Conservation (phyloP, 1,140 invertebrate species). For the Zaprionus nigranus region DNA sequence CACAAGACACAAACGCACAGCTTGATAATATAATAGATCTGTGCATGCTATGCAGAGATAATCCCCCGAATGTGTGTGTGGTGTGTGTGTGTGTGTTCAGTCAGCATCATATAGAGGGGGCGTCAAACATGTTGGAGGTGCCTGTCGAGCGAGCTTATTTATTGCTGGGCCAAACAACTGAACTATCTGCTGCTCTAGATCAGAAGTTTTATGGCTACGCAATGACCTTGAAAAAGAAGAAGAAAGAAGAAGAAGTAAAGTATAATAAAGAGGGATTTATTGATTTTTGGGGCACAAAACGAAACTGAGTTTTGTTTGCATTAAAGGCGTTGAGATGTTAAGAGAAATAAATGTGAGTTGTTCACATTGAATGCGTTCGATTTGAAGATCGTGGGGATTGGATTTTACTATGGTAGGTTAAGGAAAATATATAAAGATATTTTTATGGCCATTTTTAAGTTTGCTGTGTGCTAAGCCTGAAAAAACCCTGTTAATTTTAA, state of each 20-base stretch:
- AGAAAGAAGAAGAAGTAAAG: not conserved
- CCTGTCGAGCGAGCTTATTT: constrained; percentile 10
- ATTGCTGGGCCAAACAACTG: constrained; percentile 13
- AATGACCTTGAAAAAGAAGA: not conserved
- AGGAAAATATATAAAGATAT: too few relatives aligned
- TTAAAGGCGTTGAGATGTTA: not conserved
- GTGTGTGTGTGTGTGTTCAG: not conserved
- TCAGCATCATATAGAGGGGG: constrained; percentile 26
- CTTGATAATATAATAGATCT: constrained; percentile 52
- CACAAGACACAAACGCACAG: constrained; percentile 51
- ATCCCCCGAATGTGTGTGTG: not conserved
- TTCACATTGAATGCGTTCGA: not conserved
- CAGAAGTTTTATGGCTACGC: constrained; percentile 6
- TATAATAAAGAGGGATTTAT: not conserved
- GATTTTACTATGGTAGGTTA: too few relatives aligned
- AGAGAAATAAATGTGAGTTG: not conserved
- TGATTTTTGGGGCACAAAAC: not conserved
- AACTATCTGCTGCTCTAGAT: constrained; percentile 27
- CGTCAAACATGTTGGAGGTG: constrained; percentile 42
- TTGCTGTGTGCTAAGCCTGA: too few relatives aligned
- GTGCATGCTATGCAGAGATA: constrained; percentile 15
- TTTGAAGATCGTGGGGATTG: too few relatives aligned
- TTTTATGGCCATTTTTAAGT: too few relatives aligned
- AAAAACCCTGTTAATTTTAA: too few relatives aligned
- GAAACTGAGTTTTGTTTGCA: not conserved